Base-by-base conservation (phyloP, 2,888 invertebrate genomes). In the Neoaliturus tenellus region DNA sequence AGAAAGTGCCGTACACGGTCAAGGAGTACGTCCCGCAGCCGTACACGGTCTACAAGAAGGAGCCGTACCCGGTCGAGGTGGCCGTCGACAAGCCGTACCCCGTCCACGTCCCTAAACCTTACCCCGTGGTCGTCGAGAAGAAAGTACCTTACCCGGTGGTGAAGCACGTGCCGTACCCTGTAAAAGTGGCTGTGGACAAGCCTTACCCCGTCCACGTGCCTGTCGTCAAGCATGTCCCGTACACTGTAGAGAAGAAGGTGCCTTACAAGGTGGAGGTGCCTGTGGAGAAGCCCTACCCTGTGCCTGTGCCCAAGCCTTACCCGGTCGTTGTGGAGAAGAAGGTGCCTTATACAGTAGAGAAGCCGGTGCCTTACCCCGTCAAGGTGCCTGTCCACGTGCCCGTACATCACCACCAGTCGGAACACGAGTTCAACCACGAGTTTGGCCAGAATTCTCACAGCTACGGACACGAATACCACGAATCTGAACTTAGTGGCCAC, bases 1-100 rank as follows among this genome's bases (percentile, higher is more conserved):
- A 75, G 73, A 75, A 75, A 28, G 73, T 75, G 73, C 73, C 73
- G 41, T 75, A 75, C 73, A 75, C 73, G 44, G 73, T 75, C 41
- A 75, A 75, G 39, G 73, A 75, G 44, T 75, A 44, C 44, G 73
- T 75, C 44, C 73, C 73, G 0, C 73, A 75, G 73, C 73, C 73
- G 23, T 75, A 75, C 73, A 75, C 44, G 48, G 73, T 75, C 39
- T 75, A 75, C 73, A 75, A 75, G 73, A 75, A 75, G 73, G 44
- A 44, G 73, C 73, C 73, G 44, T 75, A 44, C 44, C 41, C 73
- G 28, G 69, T 69, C 69, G n/a, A 69, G 69, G 69, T 39, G 69
- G 44, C 69, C 51, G 85, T 83, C n/a, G 85, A 85, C 58, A 85
- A 81, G 67, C 85, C 83, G 14, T 85, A 83, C 71, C 81, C 83